These are phyloP conservation scores for Aporophyla nigra DNA, from an alignment of 2,888 invertebrate genomes.

Conservation along the genomic window DNA sequence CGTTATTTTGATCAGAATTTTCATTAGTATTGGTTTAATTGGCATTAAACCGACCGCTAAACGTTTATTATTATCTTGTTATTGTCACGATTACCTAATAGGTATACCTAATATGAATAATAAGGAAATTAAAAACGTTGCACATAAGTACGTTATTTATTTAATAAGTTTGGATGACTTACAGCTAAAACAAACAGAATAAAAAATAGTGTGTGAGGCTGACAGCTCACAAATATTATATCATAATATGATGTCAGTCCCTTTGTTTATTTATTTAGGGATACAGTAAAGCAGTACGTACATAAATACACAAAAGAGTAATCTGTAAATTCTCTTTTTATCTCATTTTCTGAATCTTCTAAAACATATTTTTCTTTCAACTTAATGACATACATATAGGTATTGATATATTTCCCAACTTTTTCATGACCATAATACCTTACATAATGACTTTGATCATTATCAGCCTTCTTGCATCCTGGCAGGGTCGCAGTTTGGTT, in stretches of 20 bases:
- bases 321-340: neutral
- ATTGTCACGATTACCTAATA: slow-evolving; percentile 33
- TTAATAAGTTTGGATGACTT: too few species aligned
- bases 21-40: slow-evolving; percentile 44
- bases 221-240: too few species aligned
- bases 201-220: too few species aligned
- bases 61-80: slow-evolving; percentile 57
- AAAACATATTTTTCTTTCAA: neutral
- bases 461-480: slow-evolving; percentile 8
- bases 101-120: slow-evolving; percentile 20
- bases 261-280: neutral
- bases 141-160: neutral
- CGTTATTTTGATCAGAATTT: slow-evolving; percentile 44
- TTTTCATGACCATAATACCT: neutral
- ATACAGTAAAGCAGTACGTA: neutral
- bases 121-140: slow-evolving; percentile 29
- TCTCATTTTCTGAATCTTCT: too few species aligned
- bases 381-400: neutral
- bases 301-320: neutral
- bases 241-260: neutral
- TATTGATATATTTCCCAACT: too few species aligned
- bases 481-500: too few species aligned
- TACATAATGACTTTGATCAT: neutral
- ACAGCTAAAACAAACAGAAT: too few species aligned
- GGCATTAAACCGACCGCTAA: slow-evolving; percentile 42